phyloP scores from a whole-genome alignment of 2,113 vertebrate species.

The Sinocyclocheilus anshuiensis region DNA sequence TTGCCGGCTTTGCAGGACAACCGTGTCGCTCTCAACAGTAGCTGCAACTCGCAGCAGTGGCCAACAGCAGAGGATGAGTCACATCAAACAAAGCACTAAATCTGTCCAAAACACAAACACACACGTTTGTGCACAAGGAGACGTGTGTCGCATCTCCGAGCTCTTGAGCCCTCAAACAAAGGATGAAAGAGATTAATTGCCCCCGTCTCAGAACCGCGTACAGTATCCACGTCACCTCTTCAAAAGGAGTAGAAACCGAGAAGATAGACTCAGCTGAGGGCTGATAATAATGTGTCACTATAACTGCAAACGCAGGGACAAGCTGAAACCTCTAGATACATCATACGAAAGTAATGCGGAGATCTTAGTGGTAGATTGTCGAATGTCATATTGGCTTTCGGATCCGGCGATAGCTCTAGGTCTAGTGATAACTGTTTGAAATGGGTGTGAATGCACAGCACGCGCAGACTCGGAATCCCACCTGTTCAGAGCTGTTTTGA shows the following conservation, averaged over 20 bases:
- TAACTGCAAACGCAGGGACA: constrained; percentile 46
- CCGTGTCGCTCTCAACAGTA: constrained; percentile 44
- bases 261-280: constrained; percentile 33
- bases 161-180: constrained; percentile 43
- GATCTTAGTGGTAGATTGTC: constrained; percentile 30
- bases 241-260: constrained; percentile 18
- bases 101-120: constrained; percentile 22
- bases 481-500: constrained; percentile 4
- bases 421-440: constrained; percentile 58
- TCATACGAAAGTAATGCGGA: constrained; percentile 33
- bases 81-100: constrained; percentile 54
- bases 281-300: constrained; percentile 60
- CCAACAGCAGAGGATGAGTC: constrained; percentile 56
- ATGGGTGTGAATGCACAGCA: constrained; percentile 49
- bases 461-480: constrained; percentile 6
- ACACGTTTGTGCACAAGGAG: constrained; percentile 25
- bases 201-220: constrained; percentile 27
- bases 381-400: constrained; percentile 41
- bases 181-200: constrained; percentile 44
- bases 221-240: constrained; percentile 31
- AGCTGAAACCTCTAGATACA: constrained; percentile 51
- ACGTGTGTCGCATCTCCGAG: constrained; percentile 44
- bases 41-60: constrained; percentile 44
- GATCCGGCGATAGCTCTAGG: constrained; percentile 47
- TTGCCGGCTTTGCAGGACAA: constrained; percentile 35